Evolutionary conservation across 2,113 vertebrate species (phyloP).

Genomic region (Pholis gunnellus): DNA sequence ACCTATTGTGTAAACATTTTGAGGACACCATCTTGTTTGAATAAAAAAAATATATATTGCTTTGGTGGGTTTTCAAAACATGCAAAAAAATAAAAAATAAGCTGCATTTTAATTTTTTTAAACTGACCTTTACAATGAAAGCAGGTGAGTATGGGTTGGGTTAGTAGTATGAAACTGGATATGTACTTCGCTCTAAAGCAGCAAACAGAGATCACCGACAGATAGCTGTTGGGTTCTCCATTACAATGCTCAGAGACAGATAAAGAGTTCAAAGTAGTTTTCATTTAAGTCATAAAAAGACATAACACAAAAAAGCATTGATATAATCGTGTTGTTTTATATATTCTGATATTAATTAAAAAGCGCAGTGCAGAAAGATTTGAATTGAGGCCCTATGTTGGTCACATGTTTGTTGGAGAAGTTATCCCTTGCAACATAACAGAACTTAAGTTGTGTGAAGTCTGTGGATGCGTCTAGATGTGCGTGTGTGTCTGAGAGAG

Average conservation of each 20-base stretch:
- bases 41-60: too few relatives aligned
- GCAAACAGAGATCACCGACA: not conserved
- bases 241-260: not conserved
- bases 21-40: too few relatives aligned
- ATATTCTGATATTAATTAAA: not conserved
- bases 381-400: not conserved
- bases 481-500: constrained; percentile 12
- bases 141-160: not conserved
- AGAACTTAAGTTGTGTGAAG: not conserved
- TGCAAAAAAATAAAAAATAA: not conserved
- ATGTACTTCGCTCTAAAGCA: not conserved
- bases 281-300: not conserved
- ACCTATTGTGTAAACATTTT: not conserved
- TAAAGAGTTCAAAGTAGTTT: not conserved
- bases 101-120: not conserved
- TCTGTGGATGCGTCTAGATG: not conserved
- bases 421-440: not conserved
- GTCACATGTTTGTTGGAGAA: constrained; percentile 1
- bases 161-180: not conserved
- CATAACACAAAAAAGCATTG: not conserved
- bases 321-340: not conserved
- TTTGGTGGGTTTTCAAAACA: too few relatives aligned
- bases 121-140: not conserved
- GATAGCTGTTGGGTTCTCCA: not conserved
- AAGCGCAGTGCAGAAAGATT: not conserved